Evolutionary conservation across 2,888 invertebrate genomes (phyloP).

Genomic region (Chironomus tentans): DNA sequence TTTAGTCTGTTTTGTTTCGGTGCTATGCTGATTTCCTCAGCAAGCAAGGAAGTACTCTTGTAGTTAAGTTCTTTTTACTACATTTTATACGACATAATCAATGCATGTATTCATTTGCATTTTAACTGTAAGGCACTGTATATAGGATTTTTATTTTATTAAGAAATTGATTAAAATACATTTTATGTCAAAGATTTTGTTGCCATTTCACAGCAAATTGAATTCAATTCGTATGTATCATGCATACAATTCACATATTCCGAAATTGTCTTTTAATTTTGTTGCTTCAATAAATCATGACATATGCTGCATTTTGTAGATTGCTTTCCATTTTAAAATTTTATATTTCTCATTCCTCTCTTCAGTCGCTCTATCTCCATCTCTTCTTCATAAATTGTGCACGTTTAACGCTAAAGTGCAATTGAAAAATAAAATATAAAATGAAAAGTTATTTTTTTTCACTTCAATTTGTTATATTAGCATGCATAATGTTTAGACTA

Average conservation of each 20-base stretch:
- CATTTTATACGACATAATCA: neutral
- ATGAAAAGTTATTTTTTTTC: no score
- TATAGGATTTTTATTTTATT: neutral
- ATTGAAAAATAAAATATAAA: neutral
- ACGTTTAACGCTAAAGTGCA: neutral
- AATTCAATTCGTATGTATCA: neutral
- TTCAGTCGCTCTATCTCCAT: neutral
- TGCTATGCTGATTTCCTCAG: no score
- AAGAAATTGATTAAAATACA: neutral
- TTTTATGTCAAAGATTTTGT: neutral
- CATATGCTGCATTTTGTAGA: neutral
- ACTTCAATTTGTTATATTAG: no score
- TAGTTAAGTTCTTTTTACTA: neutral
- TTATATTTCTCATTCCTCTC: no score
- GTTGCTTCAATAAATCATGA: slow-evolving; percentile 12
- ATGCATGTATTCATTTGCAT: neutral
- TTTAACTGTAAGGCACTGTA: no score
- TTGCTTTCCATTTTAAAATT: neutral
- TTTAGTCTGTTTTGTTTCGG: no score
- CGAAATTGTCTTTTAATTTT: slow-evolving; percentile 21
- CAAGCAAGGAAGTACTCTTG: no score
- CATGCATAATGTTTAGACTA: no score
- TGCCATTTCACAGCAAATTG: slow-evolving; percentile 10
- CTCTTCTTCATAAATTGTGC: neutral
- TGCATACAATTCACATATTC: neutral